Conservation (phyloP, 2,888 invertebrate genomes). For the Morpho helenor region DNA sequence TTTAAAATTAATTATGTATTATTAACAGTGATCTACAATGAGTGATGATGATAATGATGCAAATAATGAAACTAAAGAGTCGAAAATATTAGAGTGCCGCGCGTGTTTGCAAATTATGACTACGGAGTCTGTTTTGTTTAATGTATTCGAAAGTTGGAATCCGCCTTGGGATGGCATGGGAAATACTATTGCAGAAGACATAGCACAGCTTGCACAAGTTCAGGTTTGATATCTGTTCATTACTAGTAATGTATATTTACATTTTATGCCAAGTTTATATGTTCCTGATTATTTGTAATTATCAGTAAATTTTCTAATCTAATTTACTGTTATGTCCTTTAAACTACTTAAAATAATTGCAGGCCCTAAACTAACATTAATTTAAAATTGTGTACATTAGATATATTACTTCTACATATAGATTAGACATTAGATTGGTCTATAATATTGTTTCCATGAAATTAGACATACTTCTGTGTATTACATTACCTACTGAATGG, state of each 20-base stretch:
- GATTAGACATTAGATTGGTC: too few relatives aligned
- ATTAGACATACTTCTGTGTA: too few relatives aligned
- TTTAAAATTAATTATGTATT: slow-evolving; percentile 9
- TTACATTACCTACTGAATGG: too few relatives aligned
- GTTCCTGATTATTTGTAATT: too few relatives aligned
- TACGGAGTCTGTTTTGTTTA: slow-evolving; percentile 32
- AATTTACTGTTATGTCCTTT: too few relatives aligned
- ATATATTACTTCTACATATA: too few relatives aligned
- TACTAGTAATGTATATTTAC: not conserved
- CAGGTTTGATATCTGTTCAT: slow-evolving; percentile 38
- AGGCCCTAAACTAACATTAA: too few relatives aligned
- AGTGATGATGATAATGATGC: slow-evolving; percentile 9
- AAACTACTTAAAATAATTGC: too few relatives aligned
- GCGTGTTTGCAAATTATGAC: slow-evolving; percentile 47
- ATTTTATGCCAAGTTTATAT: too few relatives aligned
- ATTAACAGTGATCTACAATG: slow-evolving; percentile 18
- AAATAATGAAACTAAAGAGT: slow-evolving; percentile 4
- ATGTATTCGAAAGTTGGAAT: slow-evolving; percentile 51
- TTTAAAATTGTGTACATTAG: too few relatives aligned
- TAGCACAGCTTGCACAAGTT: slow-evolving; percentile 49
- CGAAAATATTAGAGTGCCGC: slow-evolving; percentile 44
- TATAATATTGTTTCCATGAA: too few relatives aligned
- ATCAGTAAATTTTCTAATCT: too few relatives aligned
- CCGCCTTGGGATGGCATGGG: slow-evolving; percentile 51
- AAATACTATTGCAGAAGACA: slow-evolving; percentile 52